Evolutionary conservation across 2,888 invertebrate genomes (phyloP).

Genomic region (Aplocera efformata): DNA sequence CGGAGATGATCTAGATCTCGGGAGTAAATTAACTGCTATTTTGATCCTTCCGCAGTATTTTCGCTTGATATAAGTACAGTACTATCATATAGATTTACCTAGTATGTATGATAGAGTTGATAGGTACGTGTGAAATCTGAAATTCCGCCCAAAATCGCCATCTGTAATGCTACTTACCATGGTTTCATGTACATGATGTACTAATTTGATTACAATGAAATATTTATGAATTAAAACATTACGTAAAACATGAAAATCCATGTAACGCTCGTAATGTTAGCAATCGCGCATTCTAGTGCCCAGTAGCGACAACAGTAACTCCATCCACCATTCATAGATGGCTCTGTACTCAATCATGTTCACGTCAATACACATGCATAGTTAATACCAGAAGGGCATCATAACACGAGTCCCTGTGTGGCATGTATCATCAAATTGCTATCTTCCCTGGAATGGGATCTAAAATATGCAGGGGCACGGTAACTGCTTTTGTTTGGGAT

Average conservation of each 20-base stretch:
- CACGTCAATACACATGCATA: slow-evolving; percentile 71
- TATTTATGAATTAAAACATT: too few relatives aligned
- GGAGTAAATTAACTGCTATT: background rate
- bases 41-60: background rate
- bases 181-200: too few relatives aligned
- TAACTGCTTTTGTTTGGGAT: slow-evolving; percentile 70
- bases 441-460: slow-evolving; percentile 57
- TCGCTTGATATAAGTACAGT: background rate
- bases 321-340: slow-evolving; percentile 42
- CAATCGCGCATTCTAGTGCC: slow-evolving; percentile 37
- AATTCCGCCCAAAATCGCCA: too few relatives aligned
- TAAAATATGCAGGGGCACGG: slow-evolving; percentile 68
- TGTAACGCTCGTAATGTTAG: too few relatives aligned
- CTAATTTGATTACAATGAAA: too few relatives aligned
- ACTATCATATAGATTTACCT: too few relatives aligned
- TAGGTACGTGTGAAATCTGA: too few relatives aligned
- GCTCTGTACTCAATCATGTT: slow-evolving; percentile 43
- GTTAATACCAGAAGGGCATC: slow-evolving; percentile 58
- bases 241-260: too few relatives aligned
- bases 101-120: too few relatives aligned
- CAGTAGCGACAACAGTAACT: slow-evolving; percentile 34
- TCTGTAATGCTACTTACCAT: too few relatives aligned
- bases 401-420: slow-evolving; percentile 58
- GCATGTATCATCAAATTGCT: slow-evolving; percentile 67
- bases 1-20: slow-evolving; percentile 1